Percentiles rank a stretch among this genome's conserved stretches.
phyloP scores from a whole-genome alignment of 2,113 vertebrate species.

The Emberiza fucata region DNA sequence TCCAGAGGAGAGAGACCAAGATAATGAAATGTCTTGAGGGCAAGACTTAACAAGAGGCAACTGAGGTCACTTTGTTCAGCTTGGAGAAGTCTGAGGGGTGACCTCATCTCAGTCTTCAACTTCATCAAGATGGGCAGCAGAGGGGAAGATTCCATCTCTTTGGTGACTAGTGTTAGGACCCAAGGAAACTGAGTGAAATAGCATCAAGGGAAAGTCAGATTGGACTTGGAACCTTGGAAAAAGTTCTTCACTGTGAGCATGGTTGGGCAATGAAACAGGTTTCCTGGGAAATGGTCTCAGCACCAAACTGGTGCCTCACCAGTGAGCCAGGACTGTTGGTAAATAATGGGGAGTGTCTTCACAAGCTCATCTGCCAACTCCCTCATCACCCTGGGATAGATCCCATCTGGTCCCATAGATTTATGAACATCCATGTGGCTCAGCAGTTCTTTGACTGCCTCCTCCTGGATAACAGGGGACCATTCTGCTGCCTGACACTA shows the following conservation, averaged over 20 bases:
- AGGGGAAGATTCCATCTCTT: not conserved
- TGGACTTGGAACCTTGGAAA: not conserved
- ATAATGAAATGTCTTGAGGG: not conserved
- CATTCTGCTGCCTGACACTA: no score
- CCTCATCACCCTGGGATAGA: no score
- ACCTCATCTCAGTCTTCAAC: not conserved
- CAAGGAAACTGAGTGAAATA: not conserved
- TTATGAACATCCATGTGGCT: no score
- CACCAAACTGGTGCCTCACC: not conserved
- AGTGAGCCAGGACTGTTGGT: no score
- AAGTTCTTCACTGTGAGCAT: not conserved
- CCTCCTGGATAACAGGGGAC: no score
- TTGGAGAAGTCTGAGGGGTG: not conserved
- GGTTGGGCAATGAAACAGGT: not conserved
- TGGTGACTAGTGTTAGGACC: not conserved
- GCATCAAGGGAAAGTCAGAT: not conserved
- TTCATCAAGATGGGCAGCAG: not conserved
- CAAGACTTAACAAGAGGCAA: accelerated
- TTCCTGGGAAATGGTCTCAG: not conserved
- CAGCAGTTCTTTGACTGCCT: no score
- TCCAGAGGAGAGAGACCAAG: not conserved
- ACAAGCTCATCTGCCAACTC: no score
- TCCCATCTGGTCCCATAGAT: no score
- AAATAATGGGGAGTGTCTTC: no score
- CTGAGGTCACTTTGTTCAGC: not conserved